Conservation (phyloP, 2,888 invertebrate genomes). For the Neoascia interrupta region DNA sequence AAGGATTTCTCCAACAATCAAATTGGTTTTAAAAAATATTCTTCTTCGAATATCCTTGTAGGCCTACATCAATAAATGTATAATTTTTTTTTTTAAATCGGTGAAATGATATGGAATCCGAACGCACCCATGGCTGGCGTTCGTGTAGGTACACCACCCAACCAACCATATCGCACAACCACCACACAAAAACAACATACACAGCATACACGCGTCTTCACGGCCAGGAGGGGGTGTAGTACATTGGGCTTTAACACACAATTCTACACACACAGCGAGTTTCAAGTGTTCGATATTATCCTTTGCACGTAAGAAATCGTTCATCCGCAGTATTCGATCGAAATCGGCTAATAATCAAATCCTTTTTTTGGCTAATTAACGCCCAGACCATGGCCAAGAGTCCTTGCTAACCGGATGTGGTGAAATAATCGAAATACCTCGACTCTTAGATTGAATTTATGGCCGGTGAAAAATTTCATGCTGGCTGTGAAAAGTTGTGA, state of each 20-base stretch:
- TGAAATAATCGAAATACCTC: conserved; percentile 39
- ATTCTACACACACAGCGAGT: conserved; percentile 44
- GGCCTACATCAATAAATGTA: background rate
- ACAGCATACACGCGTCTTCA: too few relatives aligned
- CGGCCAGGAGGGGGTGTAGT: background rate
- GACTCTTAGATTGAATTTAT: conserved; percentile 22
- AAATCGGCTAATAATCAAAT: conserved; percentile 27
- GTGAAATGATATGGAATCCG: conserved; percentile 46
- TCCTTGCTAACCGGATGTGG: conserved; percentile 35
- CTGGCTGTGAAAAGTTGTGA: conserved; percentile 24
- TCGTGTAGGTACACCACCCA: conserved; percentile 15
- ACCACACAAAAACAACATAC: conserved; percentile 7
- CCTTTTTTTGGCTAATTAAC: conserved; percentile 26
- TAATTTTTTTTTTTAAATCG: too few relatives aligned
- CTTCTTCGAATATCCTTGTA: background rate
- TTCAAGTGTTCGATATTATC: conserved; percentile 53
- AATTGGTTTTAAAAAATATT: too few relatives aligned
- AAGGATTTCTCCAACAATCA: too few relatives aligned
- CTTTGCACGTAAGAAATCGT: conserved; percentile 51
- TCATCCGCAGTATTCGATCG: conserved; percentile 38
- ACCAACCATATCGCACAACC: too few relatives aligned
- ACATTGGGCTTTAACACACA: too few relatives aligned
- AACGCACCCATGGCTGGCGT: conserved; percentile 26
- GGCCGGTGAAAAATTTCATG: conserved; percentile 29
- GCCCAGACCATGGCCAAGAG: background rate